Evolutionary conservation across 2,888 invertebrate species (phyloP).

Genomic region (Baccha elongata): DNA sequence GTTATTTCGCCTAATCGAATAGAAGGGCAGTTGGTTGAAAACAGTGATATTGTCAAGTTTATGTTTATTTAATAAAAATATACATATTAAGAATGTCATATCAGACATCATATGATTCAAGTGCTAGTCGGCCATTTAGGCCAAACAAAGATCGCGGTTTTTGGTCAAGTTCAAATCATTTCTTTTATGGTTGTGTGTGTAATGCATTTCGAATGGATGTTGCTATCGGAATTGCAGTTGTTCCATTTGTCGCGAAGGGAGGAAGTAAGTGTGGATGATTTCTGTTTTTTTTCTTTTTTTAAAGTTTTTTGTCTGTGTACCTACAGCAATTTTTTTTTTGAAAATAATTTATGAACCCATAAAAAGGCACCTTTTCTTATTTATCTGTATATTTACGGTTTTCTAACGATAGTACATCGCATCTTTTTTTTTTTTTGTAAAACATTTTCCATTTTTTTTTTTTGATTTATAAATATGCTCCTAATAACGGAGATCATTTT

Average conservation of each 20-base stretch:
- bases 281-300: too few relatives aligned
- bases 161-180: conserved; percentile 49
- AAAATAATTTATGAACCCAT: too few relatives aligned
- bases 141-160: conserved; percentile 59
- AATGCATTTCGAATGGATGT: conserved; percentile 56
- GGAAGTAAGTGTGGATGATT: conserved; percentile 38
- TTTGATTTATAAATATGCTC: too few relatives aligned
- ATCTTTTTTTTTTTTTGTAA: too few relatives aligned
- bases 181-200: conserved; percentile 35
- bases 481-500: too few relatives aligned
- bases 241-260: conserved; percentile 1
- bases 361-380: too few relatives aligned
- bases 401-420: too few relatives aligned
- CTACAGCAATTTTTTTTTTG: too few relatives aligned
- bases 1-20: too few relatives aligned
- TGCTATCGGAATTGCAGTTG: conserved; percentile 22
- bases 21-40: conserved; percentile 19
- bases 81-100: conserved; percentile 38
- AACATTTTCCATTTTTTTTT: too few relatives aligned
- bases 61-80: background rate
- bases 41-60: conserved; percentile 21
- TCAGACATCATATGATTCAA: conserved; percentile 39
- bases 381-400: too few relatives aligned
- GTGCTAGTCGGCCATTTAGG: conserved; percentile 36
- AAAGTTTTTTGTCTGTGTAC: too few relatives aligned